phyloP scores from a whole-genome alignment of 2,888 invertebrate genomes.

The Mechanitis messenoides region DNA sequence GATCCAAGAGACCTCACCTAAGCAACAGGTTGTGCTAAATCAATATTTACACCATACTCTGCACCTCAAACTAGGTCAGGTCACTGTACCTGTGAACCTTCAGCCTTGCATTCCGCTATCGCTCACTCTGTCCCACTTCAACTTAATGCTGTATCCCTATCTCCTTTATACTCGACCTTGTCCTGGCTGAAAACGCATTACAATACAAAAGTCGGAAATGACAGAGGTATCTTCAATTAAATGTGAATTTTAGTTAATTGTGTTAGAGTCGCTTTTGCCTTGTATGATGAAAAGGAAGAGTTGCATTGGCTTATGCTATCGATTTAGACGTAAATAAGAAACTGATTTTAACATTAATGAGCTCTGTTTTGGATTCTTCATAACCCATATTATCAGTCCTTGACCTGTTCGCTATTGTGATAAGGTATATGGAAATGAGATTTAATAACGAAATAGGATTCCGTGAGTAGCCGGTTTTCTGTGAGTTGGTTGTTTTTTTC shows the following conservation, averaged over 20 bases:
- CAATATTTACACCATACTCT: conserved; percentile 69
- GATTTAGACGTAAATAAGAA: conserved; percentile 48
- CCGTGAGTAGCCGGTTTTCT: not conserved
- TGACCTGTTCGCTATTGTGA: conserved; percentile 39
- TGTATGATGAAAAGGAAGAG: conserved; percentile 23
- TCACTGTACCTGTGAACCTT: conserved; percentile 69
- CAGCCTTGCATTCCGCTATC: conserved; percentile 64
- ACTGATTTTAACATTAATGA: conserved; percentile 61
- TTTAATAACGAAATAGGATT: conserved; percentile 18
- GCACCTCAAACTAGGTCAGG: conserved; percentile 70
- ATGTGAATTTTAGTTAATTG: conserved; percentile 41
- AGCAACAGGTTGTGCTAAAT: conserved; percentile 71
- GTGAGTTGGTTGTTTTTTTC: not conserved
- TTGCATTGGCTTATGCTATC: conserved; percentile 39
- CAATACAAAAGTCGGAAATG: conserved; percentile 67
- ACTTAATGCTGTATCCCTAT: conserved; percentile 35
- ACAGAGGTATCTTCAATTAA: conserved; percentile 48
- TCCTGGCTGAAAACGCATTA: conserved; percentile 48
- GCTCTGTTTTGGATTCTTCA: conserved; percentile 33
- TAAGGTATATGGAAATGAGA: conserved; percentile 20
- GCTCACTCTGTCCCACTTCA: conserved; percentile 39
- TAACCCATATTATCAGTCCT: conserved; percentile 52
- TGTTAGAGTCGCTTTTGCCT: conserved; percentile 23
- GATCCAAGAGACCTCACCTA: conserved; percentile 37
- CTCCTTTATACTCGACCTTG: conserved; percentile 59